Evolutionary conservation across 64 coral and sea anemone species (phyloP).

Genomic region (Montipora sp.): DNA sequence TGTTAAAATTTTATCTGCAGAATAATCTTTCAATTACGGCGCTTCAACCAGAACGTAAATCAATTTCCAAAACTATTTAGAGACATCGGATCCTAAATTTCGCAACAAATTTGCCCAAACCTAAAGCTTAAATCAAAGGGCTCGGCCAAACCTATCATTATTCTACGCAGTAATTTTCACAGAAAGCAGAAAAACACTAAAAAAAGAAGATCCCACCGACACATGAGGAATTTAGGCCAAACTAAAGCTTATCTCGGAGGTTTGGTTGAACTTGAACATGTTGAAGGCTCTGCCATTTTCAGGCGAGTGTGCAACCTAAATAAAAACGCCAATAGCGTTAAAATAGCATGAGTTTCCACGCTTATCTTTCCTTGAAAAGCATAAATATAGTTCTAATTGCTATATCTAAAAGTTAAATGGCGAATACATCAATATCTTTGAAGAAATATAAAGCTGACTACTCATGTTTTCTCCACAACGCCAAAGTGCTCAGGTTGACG

Average conservation of each 20-base stretch:
- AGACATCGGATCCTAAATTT: conserved; percentile 8
- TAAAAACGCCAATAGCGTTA: background rate
- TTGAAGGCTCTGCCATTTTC: conserved; percentile 42
- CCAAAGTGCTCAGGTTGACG: too few relatives aligned
- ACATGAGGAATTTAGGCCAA: conserved; percentile 36
- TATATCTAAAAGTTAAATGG: conserved; percentile 25
- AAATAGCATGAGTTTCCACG: too few relatives aligned
- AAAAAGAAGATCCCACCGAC: conserved; percentile 30
- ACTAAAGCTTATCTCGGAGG: conserved; percentile 59
- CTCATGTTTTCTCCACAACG: too few relatives aligned
- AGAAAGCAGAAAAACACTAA: conserved; percentile 47
- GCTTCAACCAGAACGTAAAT: conserved; percentile 10
- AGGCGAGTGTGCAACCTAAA: conserved; percentile 28
- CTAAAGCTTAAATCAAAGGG: background rate
- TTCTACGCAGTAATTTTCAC: conserved; percentile 22
- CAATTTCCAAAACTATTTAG: background rate
- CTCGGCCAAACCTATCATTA: background rate
- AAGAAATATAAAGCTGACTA: conserved; percentile 31
- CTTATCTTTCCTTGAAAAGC: background rate
- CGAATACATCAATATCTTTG: conserved; percentile 21
- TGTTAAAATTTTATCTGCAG: conserved; percentile 39
- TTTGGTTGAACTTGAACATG: conserved; percentile 42
- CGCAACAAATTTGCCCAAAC: conserved; percentile 16
- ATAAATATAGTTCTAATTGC: conserved; percentile 36
- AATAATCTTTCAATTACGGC: conserved; percentile 28